Conservation (phyloP, 2,888 invertebrate species). For the Charanyca ferruginea region DNA sequence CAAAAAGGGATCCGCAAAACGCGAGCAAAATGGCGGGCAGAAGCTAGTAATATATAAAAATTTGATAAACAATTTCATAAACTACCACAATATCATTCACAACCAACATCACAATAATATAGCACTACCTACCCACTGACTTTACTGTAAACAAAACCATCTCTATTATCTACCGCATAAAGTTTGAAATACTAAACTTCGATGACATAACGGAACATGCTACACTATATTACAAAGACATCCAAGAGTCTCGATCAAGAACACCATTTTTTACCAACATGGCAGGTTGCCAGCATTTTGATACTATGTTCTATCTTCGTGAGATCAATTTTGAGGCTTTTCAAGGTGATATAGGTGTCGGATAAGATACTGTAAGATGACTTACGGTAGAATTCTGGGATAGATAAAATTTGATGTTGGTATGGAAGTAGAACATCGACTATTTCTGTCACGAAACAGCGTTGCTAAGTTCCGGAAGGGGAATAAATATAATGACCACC, state of each 20-base stretch:
- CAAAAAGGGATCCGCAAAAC: too few species aligned
- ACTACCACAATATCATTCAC: not conserved
- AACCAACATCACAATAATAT: not conserved
- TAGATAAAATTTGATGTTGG: slow-evolving; percentile 1
- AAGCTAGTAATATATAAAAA: too few species aligned
- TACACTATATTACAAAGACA: slow-evolving; percentile 37
- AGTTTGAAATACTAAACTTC: not conserved
- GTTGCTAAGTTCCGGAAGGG: too few species aligned
- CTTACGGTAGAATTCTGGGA: slow-evolving; percentile 11
- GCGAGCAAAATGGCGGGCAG: too few species aligned
- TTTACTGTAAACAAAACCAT: not conserved
- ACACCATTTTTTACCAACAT: slow-evolving; percentile 58
- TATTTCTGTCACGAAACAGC: too few species aligned
- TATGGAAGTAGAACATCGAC: too few species aligned
- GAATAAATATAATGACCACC: too few species aligned
- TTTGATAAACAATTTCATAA: not conserved
- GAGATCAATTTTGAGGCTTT: slow-evolving; percentile 56
- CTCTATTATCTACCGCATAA: not conserved
- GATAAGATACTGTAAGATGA: slow-evolving; percentile 24
- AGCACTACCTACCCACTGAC: not conserved
- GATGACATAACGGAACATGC: slow-evolving; percentile 12
- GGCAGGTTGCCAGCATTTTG: slow-evolving; percentile 57
- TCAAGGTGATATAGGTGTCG: slow-evolving; percentile 49
- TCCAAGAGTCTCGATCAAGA: slow-evolving; percentile 48
- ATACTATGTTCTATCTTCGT: slow-evolving; percentile 54